Conservation (phyloP, 2,113 vertebrate genomes). For the Pristiophorus japonicus region DNA sequence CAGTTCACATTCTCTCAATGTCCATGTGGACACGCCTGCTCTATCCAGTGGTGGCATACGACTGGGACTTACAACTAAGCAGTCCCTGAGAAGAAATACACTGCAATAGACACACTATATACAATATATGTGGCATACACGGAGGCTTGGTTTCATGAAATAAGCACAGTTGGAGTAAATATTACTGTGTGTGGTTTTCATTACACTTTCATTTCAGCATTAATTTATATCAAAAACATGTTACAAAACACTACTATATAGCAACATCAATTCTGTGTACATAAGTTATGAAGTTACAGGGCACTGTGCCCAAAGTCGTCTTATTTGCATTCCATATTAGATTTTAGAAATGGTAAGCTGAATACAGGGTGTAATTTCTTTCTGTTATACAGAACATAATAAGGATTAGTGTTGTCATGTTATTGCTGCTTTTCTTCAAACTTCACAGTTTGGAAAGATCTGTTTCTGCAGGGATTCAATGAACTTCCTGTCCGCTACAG, state of each 20-base stretch:
- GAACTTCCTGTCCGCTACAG: neutral
- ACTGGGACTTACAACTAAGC: neutral
- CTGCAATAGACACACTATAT: neutral
- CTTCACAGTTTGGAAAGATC: neutral
- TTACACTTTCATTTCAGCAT: slow-evolving; percentile 18
- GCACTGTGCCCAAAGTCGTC: neutral
- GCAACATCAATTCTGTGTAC: neutral
- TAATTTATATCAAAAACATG: slow-evolving; percentile 29
- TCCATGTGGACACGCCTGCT: too few relatives aligned
- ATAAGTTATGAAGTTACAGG: slow-evolving; percentile 15
- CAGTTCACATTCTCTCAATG: neutral
- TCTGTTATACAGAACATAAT: neutral
- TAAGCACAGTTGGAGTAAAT: neutral
- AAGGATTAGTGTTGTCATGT: slow-evolving; percentile 1
- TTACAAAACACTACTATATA: neutral
- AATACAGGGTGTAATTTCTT: neutral
- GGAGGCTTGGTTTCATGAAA: neutral
- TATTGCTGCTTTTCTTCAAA: neutral
- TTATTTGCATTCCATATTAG: neutral
- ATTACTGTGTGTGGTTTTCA: slow-evolving; percentile 19
- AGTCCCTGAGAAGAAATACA: neutral
- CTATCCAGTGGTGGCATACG: neutral
- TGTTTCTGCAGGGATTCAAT: neutral
- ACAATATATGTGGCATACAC: neutral
- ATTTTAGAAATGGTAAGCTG: neutral